phyloP scores from a whole-genome alignment of 2,113 vertebrate genomes.

The Macheiramphus alcinus region DNA sequence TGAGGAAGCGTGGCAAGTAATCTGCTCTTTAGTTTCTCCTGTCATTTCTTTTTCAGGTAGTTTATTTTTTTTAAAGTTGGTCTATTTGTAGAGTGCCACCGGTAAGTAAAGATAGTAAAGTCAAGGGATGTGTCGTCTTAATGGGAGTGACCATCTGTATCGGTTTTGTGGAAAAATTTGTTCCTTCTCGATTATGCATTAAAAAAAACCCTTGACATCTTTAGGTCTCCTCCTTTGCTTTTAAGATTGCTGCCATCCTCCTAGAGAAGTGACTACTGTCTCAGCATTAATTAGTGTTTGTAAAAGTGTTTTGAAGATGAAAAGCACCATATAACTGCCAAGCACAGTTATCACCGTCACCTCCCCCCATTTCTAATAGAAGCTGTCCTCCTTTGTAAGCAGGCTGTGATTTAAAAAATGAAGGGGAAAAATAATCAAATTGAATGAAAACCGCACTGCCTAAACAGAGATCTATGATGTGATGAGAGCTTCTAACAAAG shows the following conservation, averaged over 20 bases:
- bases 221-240: constrained; percentile 20
- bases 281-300: constrained; percentile 61
- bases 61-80: not conserved
- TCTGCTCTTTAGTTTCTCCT: not conserved
- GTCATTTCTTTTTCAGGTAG: not conserved
- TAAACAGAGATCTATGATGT: not conserved
- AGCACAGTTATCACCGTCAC: constrained; percentile 5
- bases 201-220: not conserved
- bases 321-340: constrained; percentile 11
- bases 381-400: constrained; percentile 19
- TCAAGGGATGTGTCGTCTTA: not conserved
- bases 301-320: constrained; percentile 52
- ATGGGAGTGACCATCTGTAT: not conserved
- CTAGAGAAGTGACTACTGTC: constrained; percentile 31
- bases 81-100: not conserved
- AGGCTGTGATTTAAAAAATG: constrained; percentile 34
- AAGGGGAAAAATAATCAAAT: constrained; percentile 41
- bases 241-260: constrained; percentile 16
- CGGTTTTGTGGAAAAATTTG: not conserved
- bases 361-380: not conserved
- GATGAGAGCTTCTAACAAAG: constrained; percentile 46
- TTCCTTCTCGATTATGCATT: constrained; percentile 6
- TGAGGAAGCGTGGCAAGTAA: not conserved
- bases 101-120: not conserved
- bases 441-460: not conserved